phyloP scores from a whole-genome alignment of 2,888 invertebrate species.

The Bellardia pandia region DNA sequence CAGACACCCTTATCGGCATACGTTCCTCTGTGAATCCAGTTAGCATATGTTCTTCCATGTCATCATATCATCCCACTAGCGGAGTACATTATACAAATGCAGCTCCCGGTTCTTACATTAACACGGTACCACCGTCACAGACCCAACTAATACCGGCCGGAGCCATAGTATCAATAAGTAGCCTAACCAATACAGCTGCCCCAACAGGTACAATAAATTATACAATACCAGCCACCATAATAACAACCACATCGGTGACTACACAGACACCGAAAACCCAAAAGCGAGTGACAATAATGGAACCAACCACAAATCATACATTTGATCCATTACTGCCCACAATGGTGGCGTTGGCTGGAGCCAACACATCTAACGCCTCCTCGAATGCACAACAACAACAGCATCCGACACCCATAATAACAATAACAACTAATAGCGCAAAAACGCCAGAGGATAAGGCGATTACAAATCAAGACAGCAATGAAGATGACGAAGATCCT shows the following conservation, averaged over 20 bases:
- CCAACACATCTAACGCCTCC: conserved; percentile 64
- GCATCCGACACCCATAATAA: conserved; percentile 77
- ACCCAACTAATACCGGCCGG: conserved; percentile 58
- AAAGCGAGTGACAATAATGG: conserved; percentile 83
- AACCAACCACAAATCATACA: conserved; percentile 81
- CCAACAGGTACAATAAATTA: conserved; percentile 74
- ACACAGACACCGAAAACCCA: conserved; percentile 82
- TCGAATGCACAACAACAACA: conserved; percentile 33
- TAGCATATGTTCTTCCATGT: conserved; percentile 74
- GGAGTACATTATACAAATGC: conserved; percentile 49
- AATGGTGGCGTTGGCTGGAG: conserved; percentile 79
- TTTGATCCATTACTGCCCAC: conserved; percentile 82
- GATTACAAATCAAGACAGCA: conserved; percentile 8
- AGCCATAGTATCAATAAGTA: conserved; percentile 70
- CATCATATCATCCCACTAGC: conserved; percentile 72
- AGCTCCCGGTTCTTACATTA: conserved; percentile 33
- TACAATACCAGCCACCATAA: conserved; percentile 74
- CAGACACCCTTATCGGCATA: conserved; percentile 84
- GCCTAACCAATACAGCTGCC: conserved; percentile 32
- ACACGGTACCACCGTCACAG: conserved; percentile 13
- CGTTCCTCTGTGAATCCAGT: conserved; percentile 76
- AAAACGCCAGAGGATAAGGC: conserved; percentile 49
- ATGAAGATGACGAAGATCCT: conserved; percentile 73
- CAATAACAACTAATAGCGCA: conserved; percentile 71
- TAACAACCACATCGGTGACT: conserved; percentile 76